These are phyloP conservation scores for Gadus macrocephalus DNA, from an alignment of 2,113 vertebrate species.

Conservation along the genomic window DNA sequence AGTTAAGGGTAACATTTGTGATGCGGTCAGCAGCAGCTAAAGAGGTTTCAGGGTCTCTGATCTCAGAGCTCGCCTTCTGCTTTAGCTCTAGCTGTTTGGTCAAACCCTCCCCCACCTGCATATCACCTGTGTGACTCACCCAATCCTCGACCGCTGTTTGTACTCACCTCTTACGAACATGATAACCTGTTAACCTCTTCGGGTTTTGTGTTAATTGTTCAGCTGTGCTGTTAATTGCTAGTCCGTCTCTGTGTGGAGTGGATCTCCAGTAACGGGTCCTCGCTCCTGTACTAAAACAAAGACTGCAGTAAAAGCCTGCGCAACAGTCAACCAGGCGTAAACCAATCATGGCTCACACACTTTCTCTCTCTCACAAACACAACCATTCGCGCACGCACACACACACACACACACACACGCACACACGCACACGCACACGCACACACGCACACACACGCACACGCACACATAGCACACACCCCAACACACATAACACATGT, in stretches of 20 bases:
- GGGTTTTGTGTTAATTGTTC: too few relatives aligned
- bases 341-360: constrained; percentile 25
- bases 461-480: neutral
- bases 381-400: neutral
- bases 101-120: constrained; percentile 4
- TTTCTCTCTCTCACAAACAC: constrained; percentile 11
- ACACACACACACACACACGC: too few relatives aligned
- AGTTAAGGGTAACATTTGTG: too few relatives aligned
- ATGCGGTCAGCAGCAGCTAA: too few relatives aligned
- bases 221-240: constrained; percentile 22
- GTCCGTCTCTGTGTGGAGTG: constrained; percentile 53
- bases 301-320: constrained; percentile 73
- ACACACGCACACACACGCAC: neutral
- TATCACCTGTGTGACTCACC: constrained; percentile 36
- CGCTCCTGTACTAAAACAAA: constrained; percentile 65
- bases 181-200: too few relatives aligned
- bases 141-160: constrained; percentile 4
- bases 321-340: constrained; percentile 61
- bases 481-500: constrained; percentile 7
- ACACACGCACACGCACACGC: neutral
- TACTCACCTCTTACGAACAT: constrained; percentile 15
- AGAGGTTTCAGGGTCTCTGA: too few relatives aligned
- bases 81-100: neutral
- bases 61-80: too few relatives aligned
- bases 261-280: constrained; percentile 38